Evolutionary conservation across 1,140 invertebrate species (phyloP), one percentile per base, ranked within the genome.

Genomic region (Euwallacea similis): DNA sequence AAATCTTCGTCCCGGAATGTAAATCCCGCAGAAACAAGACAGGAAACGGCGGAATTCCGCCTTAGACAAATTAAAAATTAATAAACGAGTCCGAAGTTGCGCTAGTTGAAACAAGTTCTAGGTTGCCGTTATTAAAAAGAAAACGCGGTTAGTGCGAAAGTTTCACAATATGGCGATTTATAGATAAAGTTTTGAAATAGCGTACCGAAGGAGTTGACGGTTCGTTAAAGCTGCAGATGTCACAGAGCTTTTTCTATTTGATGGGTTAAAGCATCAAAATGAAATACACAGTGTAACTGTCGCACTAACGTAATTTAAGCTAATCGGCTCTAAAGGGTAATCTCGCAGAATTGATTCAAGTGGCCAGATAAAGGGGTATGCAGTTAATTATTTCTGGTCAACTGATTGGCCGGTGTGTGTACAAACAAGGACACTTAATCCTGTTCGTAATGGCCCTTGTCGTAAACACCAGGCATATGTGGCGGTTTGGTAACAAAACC

Each of bases 131-230:
- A 63, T 63, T 63, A 63, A 63, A 33, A 60, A 60, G 61, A 63
- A 63, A 63, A 46, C 43, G 61, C n/a, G 61, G 43, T 63, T 46
- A 63, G 43, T 50, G 61, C 61, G 15, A 63, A 63, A 63, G 61
- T 63, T 63, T 63, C 6, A 63, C 44, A 63, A 47, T 47, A 47
- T 63, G 16, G 42, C 21, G 41, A 63, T 63, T 63, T 63, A 63
- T 63, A 63, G 61, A 63, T 63, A 63, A 63, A 63, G 61, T 63
- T 61, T 63, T 13, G 44, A 47, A 33, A 63, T 63, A 63, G 10
- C 43, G 61, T 3, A 47, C 21, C 21, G 42, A 63, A 21, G 10
- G 21, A 16, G 21, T 63, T 47, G 11, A 50, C 16, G 44, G 15
- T 42, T 50, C 61, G 43, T 47, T 8, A 21, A 46, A 63, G 55